Base-by-base conservation (phyloP, 2,888 invertebrate genomes). In the Idaea straminata region DNA sequence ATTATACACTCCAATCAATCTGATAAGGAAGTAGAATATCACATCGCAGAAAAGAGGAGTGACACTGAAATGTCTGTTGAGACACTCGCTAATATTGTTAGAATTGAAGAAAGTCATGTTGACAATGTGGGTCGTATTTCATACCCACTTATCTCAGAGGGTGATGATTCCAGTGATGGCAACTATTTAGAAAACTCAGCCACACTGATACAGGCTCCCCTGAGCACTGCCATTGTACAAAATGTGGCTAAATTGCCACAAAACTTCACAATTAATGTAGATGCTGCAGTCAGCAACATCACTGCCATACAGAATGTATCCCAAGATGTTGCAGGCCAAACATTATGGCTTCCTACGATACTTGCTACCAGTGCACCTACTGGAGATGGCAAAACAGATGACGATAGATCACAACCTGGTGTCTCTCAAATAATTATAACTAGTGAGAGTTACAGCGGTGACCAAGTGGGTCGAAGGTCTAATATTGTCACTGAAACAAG, bases 191-290 rank as follows among this genome's bases (percentile, higher is more conserved):
- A 91, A 68, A 91, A 88, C 70, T 77, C 90, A 65, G 80, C 91
- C 63, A 87, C 90, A 65, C 81, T 92, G 25, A 90, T 92, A 70
- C 92, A 90, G 82, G 80, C 90, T 16, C 91, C 92, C 65, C 66
- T 92, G 66, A 91, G 83, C 70, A 85, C 91, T 47, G 89, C 93
- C 66, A 89, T 92, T 73, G 88, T 92, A 69, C 93, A 92, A 75
- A 92, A 90, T 83, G 91, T 93, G 25, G 81, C 91, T 34, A 92
- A 93, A 74, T 77, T 92, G 71, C 89, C 92, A 64, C 91, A 91
- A 72, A 93, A 92, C 74, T 93, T 91, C 70, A 92, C 93, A 70
- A 90, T 93, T 35, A 92, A 92, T 82, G 91, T 92, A 69, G 91
- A 92, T 82, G 83, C 90, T 65, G 83, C 90, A 72, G 91, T 92